Evolutionary conservation across 2,797 vertebrate genomes (phyloP), one percentile per base, ranked within the genome.

Genomic region (Rhabdomys pumilio): DNA sequence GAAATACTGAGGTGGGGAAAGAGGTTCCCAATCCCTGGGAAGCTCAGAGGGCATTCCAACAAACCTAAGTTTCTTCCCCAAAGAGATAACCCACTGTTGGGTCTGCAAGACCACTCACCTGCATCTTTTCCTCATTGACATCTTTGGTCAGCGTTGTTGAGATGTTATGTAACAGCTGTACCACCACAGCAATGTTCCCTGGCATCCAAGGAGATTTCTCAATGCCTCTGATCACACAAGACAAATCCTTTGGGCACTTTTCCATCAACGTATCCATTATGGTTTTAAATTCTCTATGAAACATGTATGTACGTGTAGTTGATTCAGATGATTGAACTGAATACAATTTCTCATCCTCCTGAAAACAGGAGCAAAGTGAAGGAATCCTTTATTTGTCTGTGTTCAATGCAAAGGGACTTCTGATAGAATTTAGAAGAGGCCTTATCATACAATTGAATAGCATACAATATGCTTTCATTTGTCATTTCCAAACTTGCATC

Each of bases 121-220:
- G 34, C 98, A 98, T 98, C 98, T 98, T 98, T 55, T 15, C 94
- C 90, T 97, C 97, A 0, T 90, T 93, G 22, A 98, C 97, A 0
- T 93, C 90, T 19, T 72, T 73, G 44, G 59, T 63, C 0, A 97
- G 63, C 4, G 50, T 88, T 31, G 80, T 61, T 1, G 98, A 98
- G 79, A 98, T 98, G 76, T 97, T 98, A 63, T 96, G 93, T 72
- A 98, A 96, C 50, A 98, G 94, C 41, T 98, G 57, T 67, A 98
- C 98, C 2, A 98, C 98, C 65, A 98, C 89, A 38, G 98, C 98
- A 1, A 98, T 98, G 55, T 98, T 98, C 79, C 98, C 98, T 34
- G 98, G 98, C 31, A 98, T 97, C 67, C 93, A 95, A 41, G 98
- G 98, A 73, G 98, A 98, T 5, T 94, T 96, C 92, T 87, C 91